These are phyloP conservation scores for Girardinus metallicus DNA, from an alignment of 2,797 vertebrate genomes.

Conservation along the genomic window DNA sequence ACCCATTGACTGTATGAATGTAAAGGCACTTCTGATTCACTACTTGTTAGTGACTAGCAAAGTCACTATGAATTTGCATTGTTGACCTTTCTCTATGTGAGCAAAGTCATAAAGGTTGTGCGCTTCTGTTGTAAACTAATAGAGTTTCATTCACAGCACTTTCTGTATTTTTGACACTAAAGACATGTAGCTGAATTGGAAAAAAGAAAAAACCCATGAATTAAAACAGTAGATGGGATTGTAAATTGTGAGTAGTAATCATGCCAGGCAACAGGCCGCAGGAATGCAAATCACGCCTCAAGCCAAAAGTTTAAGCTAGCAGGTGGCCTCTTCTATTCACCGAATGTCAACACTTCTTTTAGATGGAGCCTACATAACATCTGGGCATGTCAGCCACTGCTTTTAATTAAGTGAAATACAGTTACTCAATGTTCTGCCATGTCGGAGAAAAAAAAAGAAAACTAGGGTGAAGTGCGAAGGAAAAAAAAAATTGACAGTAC, in stretches of 20 bases:
- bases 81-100: conserved; percentile 80
- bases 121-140: conserved; percentile 68
- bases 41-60: conserved; percentile 44
- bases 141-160: conserved; percentile 79
- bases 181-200: conserved; percentile 85
- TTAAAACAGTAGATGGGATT: conserved; percentile 91
- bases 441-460: conserved; percentile 71
- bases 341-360: conserved; percentile 88
- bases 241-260: conserved; percentile 90
- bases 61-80: conserved; percentile 59
- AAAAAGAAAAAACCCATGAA: conserved; percentile 81
- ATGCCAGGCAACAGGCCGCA: conserved; percentile 92
- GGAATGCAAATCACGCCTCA: conserved; percentile 93
- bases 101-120: conserved; percentile 71
- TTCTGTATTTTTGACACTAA: conserved; percentile 74
- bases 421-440: conserved; percentile 81
- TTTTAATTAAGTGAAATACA: conserved; percentile 93
- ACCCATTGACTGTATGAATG: conserved; percentile 59
- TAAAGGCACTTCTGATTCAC: conserved; percentile 63
- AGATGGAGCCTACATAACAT: conserved; percentile 86
- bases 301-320: conserved; percentile 90
- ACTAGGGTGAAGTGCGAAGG: conserved; percentile 54
- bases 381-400: conserved; percentile 85
- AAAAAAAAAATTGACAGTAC: conserved; percentile 72
- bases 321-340: conserved; percentile 94